Evolutionary conservation across 2,888 invertebrate genomes (phyloP).

Genomic region (Ellobium chinense): DNA sequence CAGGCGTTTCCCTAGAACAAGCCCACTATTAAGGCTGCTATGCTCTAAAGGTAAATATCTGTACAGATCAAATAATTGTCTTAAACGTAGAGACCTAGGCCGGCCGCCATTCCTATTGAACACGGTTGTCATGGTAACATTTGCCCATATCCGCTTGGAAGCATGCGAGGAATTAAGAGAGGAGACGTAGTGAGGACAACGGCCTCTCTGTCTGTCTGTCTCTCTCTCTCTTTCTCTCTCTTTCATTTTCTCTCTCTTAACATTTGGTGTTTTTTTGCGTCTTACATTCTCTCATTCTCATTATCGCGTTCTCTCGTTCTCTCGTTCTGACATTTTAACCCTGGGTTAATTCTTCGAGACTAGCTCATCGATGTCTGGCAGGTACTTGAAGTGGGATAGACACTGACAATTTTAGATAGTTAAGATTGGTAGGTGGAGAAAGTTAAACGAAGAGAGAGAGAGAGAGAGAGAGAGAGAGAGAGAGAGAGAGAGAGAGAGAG

Average conservation of each 20-base stretch:
- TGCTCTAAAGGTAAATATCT: too few relatives aligned
- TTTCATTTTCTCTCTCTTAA: neutral
- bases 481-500: too few relatives aligned
- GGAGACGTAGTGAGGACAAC: neutral
- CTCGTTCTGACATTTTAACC: neutral
- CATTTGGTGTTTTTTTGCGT: neutral
- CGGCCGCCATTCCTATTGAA: neutral
- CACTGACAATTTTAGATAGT: too few relatives aligned
- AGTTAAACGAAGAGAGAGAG: too few relatives aligned
- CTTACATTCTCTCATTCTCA: neutral
- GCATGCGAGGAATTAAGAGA: neutral
- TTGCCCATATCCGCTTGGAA: neutral
- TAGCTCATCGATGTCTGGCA: too few relatives aligned
- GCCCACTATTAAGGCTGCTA: too few relatives aligned
- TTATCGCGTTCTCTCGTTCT: neutral
- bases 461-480: too few relatives aligned
- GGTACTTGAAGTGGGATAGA: too few relatives aligned
- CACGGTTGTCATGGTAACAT: neutral
- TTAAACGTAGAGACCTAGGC: neutral
- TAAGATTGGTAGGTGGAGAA: too few relatives aligned
- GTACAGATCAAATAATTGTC: too few relatives aligned
- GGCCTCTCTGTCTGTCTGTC: neutral
- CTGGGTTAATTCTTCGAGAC: too few relatives aligned
- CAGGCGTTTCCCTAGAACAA: too few relatives aligned
- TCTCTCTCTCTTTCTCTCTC: slow-evolving; percentile 16